Evolutionary conservation across 2,888 invertebrate species (phyloP), one percentile per base, ranked within the genome.

Genomic region (Meliscaeva auricollis): DNA sequence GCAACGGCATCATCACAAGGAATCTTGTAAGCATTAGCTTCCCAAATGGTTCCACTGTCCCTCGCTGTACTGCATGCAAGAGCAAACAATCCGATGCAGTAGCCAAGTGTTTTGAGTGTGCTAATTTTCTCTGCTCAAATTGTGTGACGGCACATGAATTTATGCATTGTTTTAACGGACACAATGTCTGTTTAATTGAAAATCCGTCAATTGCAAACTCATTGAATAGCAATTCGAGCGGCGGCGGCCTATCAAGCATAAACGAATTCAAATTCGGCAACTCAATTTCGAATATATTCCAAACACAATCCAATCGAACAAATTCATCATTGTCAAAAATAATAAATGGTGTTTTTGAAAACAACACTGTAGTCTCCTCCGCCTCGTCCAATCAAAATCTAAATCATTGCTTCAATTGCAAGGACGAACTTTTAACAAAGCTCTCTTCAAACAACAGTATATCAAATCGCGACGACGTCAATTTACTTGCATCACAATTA

Each of bases 81-180:
- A 97, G 97, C 88, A 97, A 97, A 91, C 97, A 98, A 92, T 96
- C 97, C 20, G 96, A 96, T 95, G 98, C 98, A 60, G 97, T 98
- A 77, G 98, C 98, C 85, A 96, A 97, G 91, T 99, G 98, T 93
- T 96, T 97, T 90, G 98, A 99, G 92, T 99, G 99, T 93, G 97
- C 97, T 90, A 98, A 98, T 92, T 97, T 97, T 92, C 95, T 99
- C 89, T 99, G 99, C 93, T 96, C 97, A 80, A 98, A 98, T 92
- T 99, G 99, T 94, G 98, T 98, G 90, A 98, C 98, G 96, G 99
- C 99, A 87, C 99, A 99, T 93, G 98, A 98, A 93, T 98, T 97
- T 92, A 99, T 99, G 98, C 98, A 98, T 93, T 99, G 98, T 92
- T 99, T 99, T 93, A 98, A 98, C 92, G 98, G 98, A 87, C 98